phyloP scores from a whole-genome alignment of 2,797 vertebrate species.

The Loris lydekkerianus region DNA sequence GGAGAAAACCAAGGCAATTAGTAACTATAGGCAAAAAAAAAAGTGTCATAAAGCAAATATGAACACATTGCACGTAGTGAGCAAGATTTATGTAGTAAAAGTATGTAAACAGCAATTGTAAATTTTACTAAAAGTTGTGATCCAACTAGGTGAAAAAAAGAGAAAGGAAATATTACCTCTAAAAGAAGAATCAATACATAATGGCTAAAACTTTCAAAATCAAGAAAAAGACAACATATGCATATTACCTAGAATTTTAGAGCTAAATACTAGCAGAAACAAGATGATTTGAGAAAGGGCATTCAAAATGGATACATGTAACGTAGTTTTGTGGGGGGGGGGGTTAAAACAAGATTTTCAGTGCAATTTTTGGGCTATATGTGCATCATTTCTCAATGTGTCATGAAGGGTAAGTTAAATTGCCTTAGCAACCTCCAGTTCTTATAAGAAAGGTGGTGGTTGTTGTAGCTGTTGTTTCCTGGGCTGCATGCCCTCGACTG shows the following conservation, averaged over 20 bases:
- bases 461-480: not conserved
- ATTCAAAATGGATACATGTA: not conserved
- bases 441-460: not conserved
- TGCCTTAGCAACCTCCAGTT: not conserved
- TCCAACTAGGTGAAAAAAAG: not conserved
- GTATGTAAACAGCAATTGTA: not conserved
- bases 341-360: not conserved
- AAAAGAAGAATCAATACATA: not conserved
- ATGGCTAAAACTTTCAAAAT: not conserved
- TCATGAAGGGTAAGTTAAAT: not conserved
- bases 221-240: not conserved
- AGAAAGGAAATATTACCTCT: not conserved
- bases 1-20: not conserved
- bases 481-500: not conserved
- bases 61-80: not conserved
- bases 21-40: slow-evolving; percentile 9
- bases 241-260: not conserved
- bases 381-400: not conserved
- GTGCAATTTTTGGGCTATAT: not conserved
- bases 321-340: not conserved
- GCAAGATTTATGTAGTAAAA: not conserved
- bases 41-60: not conserved
- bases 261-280: not conserved
- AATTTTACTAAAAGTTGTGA: not conserved
- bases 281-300: not conserved